Conservation (phyloP, 2,113 vertebrate species). For the Elephas maximus region DNA sequence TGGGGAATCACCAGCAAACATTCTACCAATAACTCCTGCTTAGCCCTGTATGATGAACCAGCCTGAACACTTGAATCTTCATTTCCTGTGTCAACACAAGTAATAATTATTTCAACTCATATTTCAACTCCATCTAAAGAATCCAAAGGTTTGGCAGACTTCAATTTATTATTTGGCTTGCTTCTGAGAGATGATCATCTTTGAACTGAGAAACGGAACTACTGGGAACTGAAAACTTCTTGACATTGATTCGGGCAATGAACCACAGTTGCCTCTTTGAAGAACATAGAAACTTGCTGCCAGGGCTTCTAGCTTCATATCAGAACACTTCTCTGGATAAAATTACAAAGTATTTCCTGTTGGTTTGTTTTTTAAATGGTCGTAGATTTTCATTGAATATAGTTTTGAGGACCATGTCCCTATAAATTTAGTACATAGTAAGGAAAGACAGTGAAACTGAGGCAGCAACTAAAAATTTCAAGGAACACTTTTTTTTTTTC, state of each 20-base stretch:
- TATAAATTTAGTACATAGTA: background rate
- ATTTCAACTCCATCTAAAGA: constrained; percentile 22
- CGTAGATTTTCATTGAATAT: background rate
- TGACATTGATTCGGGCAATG: background rate
- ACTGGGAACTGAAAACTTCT: background rate
- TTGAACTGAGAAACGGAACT: background rate
- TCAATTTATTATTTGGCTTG: constrained; percentile 24
- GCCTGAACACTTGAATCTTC: background rate
- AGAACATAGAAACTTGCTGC: background rate
- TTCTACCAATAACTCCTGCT: background rate
- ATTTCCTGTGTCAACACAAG: background rate
- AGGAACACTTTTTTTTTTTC: background rate
- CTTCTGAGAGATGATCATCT: constrained; percentile 34
- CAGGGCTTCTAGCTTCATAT: background rate
- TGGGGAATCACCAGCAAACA: background rate
- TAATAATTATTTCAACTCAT: constrained; percentile 28
- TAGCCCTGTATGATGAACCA: background rate
- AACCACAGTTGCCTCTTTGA: background rate
- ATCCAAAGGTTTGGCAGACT: background rate
- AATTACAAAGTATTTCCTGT: background rate
- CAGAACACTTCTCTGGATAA: background rate
- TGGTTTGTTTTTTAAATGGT: background rate
- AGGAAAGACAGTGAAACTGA: background rate
- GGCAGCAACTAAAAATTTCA: background rate
- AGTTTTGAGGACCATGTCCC: background rate